These are phyloP conservation scores for Sebastes itinus DNA, from an alignment of 2,797 vertebrate genomes.

Conservation along the genomic window DNA sequence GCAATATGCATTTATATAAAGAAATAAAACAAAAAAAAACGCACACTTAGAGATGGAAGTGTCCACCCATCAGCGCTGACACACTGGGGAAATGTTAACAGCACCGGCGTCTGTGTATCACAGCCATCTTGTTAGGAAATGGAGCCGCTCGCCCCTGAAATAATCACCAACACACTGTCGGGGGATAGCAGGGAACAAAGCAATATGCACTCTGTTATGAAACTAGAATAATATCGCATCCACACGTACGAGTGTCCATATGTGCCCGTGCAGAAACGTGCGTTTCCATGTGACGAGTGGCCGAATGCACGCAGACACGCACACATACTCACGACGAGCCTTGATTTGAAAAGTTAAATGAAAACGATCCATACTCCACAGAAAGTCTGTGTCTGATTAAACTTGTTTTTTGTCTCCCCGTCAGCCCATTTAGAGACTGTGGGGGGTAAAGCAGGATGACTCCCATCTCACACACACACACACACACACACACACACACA, in stretches of 20 bases:
- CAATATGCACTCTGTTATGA: constrained; percentile 71
- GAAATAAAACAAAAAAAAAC: neutral
- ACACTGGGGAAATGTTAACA: constrained; percentile 30
- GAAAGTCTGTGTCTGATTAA: constrained; percentile 43
- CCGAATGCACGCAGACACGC: neutral
- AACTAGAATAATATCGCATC: constrained; percentile 39
- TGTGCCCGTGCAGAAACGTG: neutral
- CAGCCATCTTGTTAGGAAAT: constrained; percentile 48
- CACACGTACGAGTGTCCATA: neutral
- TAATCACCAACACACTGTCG: constrained; percentile 40
- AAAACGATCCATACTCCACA: constrained; percentile 27
- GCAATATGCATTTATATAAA: neutral
- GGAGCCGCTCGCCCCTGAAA: constrained; percentile 34
- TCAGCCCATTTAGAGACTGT: constrained; percentile 16
- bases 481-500: neutral
- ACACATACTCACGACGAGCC: neutral
- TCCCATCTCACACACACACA: neutral
- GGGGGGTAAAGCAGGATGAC: constrained; percentile 17
- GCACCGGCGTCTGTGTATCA: constrained; percentile 10
- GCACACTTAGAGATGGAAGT: neutral
- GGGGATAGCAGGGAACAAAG: constrained; percentile 62
- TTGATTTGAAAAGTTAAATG: constrained; percentile 53
- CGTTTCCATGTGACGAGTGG: constrained; percentile 1
- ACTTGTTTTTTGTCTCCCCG: constrained; percentile 25
- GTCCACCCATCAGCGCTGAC: neutral